Evolutionary conservation across 1,140 invertebrate genomes (phyloP), one percentile per base, ranked within the genome.

Genomic region (Procambarus clarkii): DNA sequence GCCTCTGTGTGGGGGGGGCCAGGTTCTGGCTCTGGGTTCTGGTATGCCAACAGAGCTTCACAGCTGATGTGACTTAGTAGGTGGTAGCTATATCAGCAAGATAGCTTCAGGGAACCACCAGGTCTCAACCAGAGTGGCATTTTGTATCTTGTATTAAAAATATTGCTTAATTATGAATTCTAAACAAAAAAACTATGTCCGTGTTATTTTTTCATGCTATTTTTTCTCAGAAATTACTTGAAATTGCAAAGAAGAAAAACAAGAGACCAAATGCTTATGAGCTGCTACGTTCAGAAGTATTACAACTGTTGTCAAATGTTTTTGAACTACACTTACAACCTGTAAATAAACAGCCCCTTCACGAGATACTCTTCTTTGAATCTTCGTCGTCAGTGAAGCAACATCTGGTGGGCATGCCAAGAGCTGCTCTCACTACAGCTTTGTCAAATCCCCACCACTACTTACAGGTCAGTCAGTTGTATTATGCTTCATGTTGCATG

Each of bases 351-450:
- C 54, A 84, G 50, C 93, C 94, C 1, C 92, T 95, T 4, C 93
- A 95, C 92, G 95, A 95, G 92, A 92, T 95, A 34, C 93, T 95
- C 78, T 95, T 97, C 93, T 98, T 97, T 93, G 96, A 95, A 93
- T 96, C 97, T 93, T 95, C 96, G 2, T 93, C 94, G 44, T 95
- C 95, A 13, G 96, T 98, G 0, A 97, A 96, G 93, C 95, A 96
- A 88, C 96, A 97, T 93, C 96, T 98, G 18, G 96, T 97, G 83
- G 97, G 97, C 0, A 95, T 97, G 2, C 97, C 98, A 3, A 95
- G 98, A 86, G 96, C 96, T 15, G 96, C 97, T 1, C 95, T 98
- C n/a, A 97, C 98, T 91, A 97, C 95, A 34, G 97, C 97, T 2
- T 95, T 98, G 0, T 96, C 96, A 93, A 96, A 98, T 95, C 98